Evolutionary conservation across 2,113 vertebrate genomes (phyloP).

Genomic region (Burhinus oedicnemus): DNA sequence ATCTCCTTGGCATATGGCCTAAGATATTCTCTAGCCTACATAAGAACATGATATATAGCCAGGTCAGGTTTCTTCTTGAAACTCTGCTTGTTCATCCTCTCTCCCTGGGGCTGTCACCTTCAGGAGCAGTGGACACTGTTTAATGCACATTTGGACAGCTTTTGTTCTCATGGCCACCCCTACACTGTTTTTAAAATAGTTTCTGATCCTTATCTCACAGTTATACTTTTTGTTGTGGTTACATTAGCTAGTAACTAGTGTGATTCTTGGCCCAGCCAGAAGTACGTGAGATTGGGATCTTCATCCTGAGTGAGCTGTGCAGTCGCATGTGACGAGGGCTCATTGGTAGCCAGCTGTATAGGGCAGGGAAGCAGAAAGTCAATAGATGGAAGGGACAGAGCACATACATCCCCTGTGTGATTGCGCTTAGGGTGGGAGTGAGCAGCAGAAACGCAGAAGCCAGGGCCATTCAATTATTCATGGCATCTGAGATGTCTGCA

Average conservation of each 20-base stretch:
- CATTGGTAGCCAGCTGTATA: neutral
- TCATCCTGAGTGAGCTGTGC: neutral
- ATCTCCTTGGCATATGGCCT: too few species aligned
- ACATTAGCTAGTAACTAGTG: neutral
- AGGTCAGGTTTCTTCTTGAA: neutral
- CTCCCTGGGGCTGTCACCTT: neutral
- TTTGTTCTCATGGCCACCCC: neutral
- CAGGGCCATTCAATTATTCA: neutral
- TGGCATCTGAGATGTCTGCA: neutral
- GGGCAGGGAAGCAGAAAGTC: neutral
- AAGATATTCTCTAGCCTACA: neutral
- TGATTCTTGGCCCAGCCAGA: neutral
- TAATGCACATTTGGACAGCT: neutral
- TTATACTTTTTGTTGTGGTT: neutral
- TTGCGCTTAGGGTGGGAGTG: neutral
- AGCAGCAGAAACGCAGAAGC: neutral
- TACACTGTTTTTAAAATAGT: neutral
- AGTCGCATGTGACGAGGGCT: neutral
- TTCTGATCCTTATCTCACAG: neutral
- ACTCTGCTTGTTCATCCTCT: neutral
- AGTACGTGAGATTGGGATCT: neutral
- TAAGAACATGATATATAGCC: fast-evolving
- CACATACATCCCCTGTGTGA: neutral
- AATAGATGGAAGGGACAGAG: neutral
- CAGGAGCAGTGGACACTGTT: neutral